Evolutionary conservation across 1,140 invertebrate species (phyloP), one percentile per base, ranked within the genome.

Genomic region (Popillia japonica): DNA sequence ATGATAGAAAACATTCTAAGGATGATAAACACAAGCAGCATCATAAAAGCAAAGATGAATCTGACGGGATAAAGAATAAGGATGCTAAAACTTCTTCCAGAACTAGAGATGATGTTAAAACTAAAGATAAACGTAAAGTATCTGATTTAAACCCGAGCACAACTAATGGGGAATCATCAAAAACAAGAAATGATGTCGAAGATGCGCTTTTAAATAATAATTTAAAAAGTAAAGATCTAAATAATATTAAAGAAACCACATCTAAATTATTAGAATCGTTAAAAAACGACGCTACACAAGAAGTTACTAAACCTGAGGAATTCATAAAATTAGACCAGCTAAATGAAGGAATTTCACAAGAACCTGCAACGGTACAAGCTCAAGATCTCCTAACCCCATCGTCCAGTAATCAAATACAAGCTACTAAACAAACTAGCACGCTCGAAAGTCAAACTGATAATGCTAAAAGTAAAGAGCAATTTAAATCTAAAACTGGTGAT

Each of bases 151-250:
- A 48, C n/a, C 11, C 77, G 10, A 59, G 8, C 17, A 14, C 42
- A 11, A 44, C 34, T 14, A 17, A 59, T 20, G 40, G 27, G 22
- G 42, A 22, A 17, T 17, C 76, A 14, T 17, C 76, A 17, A 44
- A 79, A 78, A 2, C 7, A 41, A 75, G 41, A 72, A 72, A 14
- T 22, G 72, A 73, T 2, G 1, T 68, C 40, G 68, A 4, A 17
- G 17, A 55, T 55, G 10, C 2, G 6, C 6, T 55, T n/a, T 55
- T 17, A 2, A 55, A 55, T 55, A 17, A 17, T n/a, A 17, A 17
- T 4, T 17, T 17, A n/a, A 34, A 34, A 4, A n/a, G 14, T n/a
- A 55, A 55, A 55, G 2, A 55, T n/a, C 14, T 55, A n/a, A 55
- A 14, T 55, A 17, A 6, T 2, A n/a, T 17, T 55, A 55, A 55